Percentiles rank a stretch among this genome's conserved stretches.
These are phyloP conservation scores for Vesta saturnalis DNA, from an alignment of 2,888 invertebrate genomes.

Conservation along the genomic window DNA sequence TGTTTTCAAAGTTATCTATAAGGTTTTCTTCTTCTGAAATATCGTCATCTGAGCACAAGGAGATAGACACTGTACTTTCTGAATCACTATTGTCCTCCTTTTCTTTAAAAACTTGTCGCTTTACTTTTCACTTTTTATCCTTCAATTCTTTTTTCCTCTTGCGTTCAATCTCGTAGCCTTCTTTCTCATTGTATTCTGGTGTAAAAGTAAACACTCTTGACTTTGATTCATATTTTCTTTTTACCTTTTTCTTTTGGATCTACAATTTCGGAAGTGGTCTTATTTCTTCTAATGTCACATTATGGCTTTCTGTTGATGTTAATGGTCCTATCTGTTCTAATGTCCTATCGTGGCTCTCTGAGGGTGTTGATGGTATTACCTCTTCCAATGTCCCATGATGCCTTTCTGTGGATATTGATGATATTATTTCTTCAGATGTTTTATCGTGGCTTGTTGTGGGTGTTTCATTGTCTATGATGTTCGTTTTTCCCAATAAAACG, in stretches of 20 bases:
- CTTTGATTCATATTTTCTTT: not conserved
- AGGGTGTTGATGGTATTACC: no score
- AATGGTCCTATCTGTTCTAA: no score
- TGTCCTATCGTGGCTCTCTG: no score
- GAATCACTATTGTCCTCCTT: not conserved
- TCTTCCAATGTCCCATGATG: not conserved
- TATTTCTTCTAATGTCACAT: no score
- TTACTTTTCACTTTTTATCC: not conserved
- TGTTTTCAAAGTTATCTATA: not conserved
- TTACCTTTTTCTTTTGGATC: not conserved
- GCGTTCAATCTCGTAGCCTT: not conserved
- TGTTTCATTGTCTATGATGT: not conserved
- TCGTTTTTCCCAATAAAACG: not conserved
- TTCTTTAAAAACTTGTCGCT: not conserved
- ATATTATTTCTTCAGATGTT: not conserved
- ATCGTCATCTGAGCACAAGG: not conserved
- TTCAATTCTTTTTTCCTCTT: not conserved
- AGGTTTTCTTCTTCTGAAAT: not conserved
- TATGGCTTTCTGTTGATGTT: no score
- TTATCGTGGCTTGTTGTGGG: not conserved
- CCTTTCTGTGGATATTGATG: not conserved
- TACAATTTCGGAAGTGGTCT: not conserved
- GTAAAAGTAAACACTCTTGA: not conserved
- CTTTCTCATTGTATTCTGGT: not conserved
- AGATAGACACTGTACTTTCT: not conserved